Evolutionary conservation across 2,797 vertebrate species (phyloP), one percentile per base, ranked within the genome.

Genomic region (Spinibarbus caldwelli): DNA sequence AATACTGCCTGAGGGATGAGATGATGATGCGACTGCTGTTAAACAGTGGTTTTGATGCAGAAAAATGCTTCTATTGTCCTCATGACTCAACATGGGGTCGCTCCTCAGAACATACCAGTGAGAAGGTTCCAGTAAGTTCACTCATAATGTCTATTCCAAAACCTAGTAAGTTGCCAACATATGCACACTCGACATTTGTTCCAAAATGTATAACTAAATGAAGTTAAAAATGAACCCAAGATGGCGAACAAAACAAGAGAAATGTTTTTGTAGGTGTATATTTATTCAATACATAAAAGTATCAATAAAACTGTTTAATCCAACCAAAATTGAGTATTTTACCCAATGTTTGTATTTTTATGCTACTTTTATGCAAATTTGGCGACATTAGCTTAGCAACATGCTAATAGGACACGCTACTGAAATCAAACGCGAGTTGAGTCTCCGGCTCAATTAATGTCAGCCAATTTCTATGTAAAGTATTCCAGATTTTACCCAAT

Each of bases 11-110:
- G 34, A 96, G 94, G 31, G 96, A 97, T 2, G 96, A 97, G 87
- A 92, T 93, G 19, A 98, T 98, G 97, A 94, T 97, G 93, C 93
- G 96, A 59, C 91, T 98, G 87, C 88, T 99, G 89, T 94, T 98
- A 66, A 97, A 96, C 88, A 90, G 94, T 0, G 97, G 97, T 34
- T 98, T 96, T 45, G 88, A 93, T 2, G 96, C 92, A 71, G 93
- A 95, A 36, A 92, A 91, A 34, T 97, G 96, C 90, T 98, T 98
- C 90, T 91, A 91, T 34, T 99, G 97, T 87, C 90, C 90, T 90
- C 96, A 96, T 59, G 94, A 95, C 5, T 87, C 93, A 86, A 89
- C 92, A 90, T 94, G 94, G 88, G 84, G 26, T 3, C 62, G 86
- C 7, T 62, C 82, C 70, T 52, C 89, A 5, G 38, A 88, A 3